Conservation (phyloP, 1,140 invertebrate genomes). For the Tetramorium simillimum region DNA sequence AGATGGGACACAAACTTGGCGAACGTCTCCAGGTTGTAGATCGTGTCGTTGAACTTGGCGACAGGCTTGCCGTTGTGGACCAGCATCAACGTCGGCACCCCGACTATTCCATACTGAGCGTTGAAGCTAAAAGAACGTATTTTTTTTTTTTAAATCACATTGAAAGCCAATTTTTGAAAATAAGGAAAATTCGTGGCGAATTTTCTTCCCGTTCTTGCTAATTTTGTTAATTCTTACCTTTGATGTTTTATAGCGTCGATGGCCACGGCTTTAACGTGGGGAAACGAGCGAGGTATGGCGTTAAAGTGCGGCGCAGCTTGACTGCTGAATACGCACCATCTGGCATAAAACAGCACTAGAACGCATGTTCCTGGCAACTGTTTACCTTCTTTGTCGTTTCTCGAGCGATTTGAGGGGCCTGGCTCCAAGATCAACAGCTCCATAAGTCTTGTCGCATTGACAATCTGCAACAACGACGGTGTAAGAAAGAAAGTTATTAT, state of each 20-base stretch:
- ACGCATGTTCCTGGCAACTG: slow-evolving; percentile 89
- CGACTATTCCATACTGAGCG: slow-evolving; percentile 97
- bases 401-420: slow-evolving; percentile 83
- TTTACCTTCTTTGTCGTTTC: slow-evolving; percentile 79
- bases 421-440: slow-evolving; percentile 86
- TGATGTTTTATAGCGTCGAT: slow-evolving; percentile 95
- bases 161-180: slow-evolving; percentile 11
- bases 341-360: slow-evolving; percentile 95
- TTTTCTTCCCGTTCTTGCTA: background rate
- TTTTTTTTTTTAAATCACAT: background rate
- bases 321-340: slow-evolving; percentile 95
- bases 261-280: slow-evolving; percentile 94
- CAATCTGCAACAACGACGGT: slow-evolving; percentile 82
- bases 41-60: slow-evolving; percentile 94
- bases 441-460: slow-evolving; percentile 86
- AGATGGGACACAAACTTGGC: slow-evolving; percentile 92
- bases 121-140: slow-evolving; percentile 88
- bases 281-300: slow-evolving; percentile 94
- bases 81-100: slow-evolving; percentile 95
- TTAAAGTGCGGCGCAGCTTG: slow-evolving; percentile 96
- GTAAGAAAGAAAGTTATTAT: background rate
- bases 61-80: slow-evolving; percentile 96
- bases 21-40: slow-evolving; percentile 92
- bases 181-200: background rate
- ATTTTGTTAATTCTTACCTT: slow-evolving; percentile 84